These are phyloP conservation scores for Ichneumoninae sp. DNA, from an alignment of 2,888 invertebrate species.

Conservation along the genomic window DNA sequence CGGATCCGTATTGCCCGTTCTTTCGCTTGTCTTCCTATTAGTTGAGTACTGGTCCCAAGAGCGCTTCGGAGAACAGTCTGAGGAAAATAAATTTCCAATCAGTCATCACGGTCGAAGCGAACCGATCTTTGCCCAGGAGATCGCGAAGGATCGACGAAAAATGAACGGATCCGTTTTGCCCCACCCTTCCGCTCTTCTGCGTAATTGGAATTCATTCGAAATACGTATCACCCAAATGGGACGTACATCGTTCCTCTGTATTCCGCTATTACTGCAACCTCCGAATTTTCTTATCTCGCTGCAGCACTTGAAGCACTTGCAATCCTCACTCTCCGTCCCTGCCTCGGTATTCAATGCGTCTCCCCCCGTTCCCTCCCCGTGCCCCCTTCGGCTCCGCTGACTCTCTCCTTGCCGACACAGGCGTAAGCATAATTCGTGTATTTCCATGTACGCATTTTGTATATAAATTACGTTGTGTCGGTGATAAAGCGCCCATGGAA, in stretches of 20 bases:
- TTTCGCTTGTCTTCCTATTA: too few species aligned
- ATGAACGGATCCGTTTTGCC: neutral
- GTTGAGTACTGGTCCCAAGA: too few species aligned
- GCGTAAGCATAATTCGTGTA: constrained; percentile 64
- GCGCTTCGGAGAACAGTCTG: too few species aligned
- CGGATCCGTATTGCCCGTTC: too few species aligned
- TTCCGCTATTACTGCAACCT: neutral
- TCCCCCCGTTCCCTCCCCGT: neutral
- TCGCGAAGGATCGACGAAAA: too few species aligned
- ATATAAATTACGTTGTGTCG: constrained; percentile 65
- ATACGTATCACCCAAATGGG: neutral
- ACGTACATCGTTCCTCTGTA: neutral
- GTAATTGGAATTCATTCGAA: neutral
- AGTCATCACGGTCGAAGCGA: too few species aligned
- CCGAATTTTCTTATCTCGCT: constrained; percentile 8
- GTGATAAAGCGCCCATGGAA: constrained; percentile 37
- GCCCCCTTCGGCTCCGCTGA: constrained; percentile 14
- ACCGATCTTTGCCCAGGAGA: too few species aligned
- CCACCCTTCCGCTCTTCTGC: neutral
- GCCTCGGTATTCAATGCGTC: neutral
- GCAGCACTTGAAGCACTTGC: neutral
- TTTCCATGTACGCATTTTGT: constrained; percentile 64
- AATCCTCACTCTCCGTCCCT: neutral
- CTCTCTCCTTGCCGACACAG: neutral
- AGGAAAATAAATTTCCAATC: too few species aligned